Evolutionary conservation across 2,888 invertebrate genomes (phyloP), one percentile per base, ranked within the genome.

Genomic region (Hipparchia semele): DNA sequence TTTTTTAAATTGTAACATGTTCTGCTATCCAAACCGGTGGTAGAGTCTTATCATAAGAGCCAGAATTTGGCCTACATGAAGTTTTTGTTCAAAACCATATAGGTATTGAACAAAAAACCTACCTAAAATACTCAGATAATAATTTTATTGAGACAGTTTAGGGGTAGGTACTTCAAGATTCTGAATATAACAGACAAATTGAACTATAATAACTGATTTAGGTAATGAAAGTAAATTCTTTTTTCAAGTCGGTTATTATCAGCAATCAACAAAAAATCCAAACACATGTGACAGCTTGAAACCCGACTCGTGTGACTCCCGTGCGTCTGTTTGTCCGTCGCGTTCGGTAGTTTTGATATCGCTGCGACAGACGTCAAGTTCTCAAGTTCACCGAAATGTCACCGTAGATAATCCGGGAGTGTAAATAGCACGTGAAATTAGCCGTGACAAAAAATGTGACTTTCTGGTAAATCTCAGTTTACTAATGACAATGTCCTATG

Each of bases 351-450:
- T 80, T 83, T 83, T 82, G 83, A 70, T 72, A 70, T 67, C 54
- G 23, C 58, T 13, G 12, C 68, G 58, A 58, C 68, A 51, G 59
- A 59, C 68, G 59, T 59, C 83, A 78, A 88, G 83, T 91, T 90
- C 90, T 59, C 83, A 78, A 88, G 83, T 91, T 90, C 90, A 87
- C 75, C 82, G 91, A 90, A 92, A 86, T 82, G 82, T 84, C 83
- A 82, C 59, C 23, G 80, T 79, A 84, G 84, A 86, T 78, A 79
- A 79, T 87, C 86, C 83, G 79, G 76, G 80, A 76, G 76, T 80
- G 86, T 81, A 86, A 91, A 90, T 88, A 82, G 83, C 74, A 83
- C 87, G 88, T 91, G 87, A 90, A 91, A 92, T 90, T 82, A 76
- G 68, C 54, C 73, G 58, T 59, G 51, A 68, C 68, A 68, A 68